A percentile compares a stretch with the other conserved stretches of the same genome.
These are phyloP conservation scores for Goniozus legneri DNA, from an alignment of 1,140 invertebrate species.

Conservation along the genomic window DNA sequence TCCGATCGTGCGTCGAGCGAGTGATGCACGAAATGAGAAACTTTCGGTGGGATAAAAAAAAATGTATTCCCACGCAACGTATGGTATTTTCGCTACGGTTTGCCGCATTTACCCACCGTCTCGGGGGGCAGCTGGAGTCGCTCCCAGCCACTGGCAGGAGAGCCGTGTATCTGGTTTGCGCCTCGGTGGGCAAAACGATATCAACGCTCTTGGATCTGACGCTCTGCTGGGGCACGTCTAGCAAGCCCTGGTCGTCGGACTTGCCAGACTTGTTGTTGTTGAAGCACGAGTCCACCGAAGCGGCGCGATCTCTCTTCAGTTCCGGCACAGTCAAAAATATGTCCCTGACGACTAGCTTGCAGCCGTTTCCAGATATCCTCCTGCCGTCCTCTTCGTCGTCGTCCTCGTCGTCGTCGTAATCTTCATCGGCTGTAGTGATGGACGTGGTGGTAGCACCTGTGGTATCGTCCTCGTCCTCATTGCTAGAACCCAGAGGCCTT, in stretches of 20 bases:
- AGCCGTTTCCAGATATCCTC: conserved; percentile 14
- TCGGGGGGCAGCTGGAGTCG: conserved; percentile 22
- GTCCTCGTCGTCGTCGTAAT: conserved; percentile 48
- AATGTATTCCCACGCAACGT: conserved; percentile 16
- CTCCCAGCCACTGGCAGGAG: conserved; percentile 40
- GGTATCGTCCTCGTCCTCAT: conserved; percentile 1
- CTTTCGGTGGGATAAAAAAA: conserved; percentile 7
- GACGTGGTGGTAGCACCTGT: too few species aligned
- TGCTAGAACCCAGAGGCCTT: neutral
- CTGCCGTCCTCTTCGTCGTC: conserved; percentile 50
- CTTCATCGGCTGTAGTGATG: conserved; percentile 42
- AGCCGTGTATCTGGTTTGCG: conserved; percentile 79
- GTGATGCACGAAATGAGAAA: neutral
- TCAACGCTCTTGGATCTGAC: conserved; percentile 85
- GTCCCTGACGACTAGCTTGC: conserved; percentile 60
- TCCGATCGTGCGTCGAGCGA: too few species aligned
- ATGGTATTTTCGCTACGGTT: too few species aligned
- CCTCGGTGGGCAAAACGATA: conserved; percentile 83
- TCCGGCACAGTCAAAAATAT: conserved; percentile 81
- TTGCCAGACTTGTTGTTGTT: conserved; percentile 68
- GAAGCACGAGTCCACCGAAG: conserved; percentile 79
- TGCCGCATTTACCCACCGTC: conserved; percentile 52
- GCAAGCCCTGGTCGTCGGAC: conserved; percentile 62
- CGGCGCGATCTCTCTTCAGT: conserved; percentile 74
- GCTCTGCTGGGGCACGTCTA: conserved; percentile 66